These are phyloP conservation scores for Acanthurus leucopareius DNA, from an alignment of 2,797 vertebrate species.

Conservation along the genomic window DNA sequence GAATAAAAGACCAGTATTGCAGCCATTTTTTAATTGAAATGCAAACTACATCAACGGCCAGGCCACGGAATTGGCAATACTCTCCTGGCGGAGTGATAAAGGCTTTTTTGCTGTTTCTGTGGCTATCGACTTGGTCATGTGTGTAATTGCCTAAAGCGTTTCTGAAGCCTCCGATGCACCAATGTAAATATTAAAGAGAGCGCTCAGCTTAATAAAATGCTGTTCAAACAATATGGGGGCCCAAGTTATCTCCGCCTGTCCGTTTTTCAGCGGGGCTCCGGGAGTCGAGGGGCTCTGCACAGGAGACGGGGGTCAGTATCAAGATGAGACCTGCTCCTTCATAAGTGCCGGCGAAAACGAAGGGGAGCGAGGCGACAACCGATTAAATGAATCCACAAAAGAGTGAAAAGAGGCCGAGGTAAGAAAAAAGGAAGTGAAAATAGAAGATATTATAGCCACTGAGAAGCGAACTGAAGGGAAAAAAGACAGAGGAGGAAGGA, in stretches of 20 bases:
- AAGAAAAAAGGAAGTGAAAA: conserved; percentile 62
- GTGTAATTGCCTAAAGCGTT: conserved; percentile 87
- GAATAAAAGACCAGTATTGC: conserved; percentile 83
- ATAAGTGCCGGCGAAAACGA: conserved; percentile 51
- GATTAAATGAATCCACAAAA: conserved; percentile 76
- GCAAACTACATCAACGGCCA: conserved; percentile 86
- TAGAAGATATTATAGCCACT: conserved; percentile 52
- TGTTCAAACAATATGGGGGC: conserved; percentile 87
- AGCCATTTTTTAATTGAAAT: conserved; percentile 88
- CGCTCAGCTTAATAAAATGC: conserved; percentile 86
- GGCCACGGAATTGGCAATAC: conserved; percentile 78
- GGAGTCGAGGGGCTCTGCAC: conserved; percentile 57
- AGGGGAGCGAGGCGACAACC: conserved; percentile 57
- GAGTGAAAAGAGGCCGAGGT: conserved; percentile 64
- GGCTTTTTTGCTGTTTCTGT: conserved; percentile 80
- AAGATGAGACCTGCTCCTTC: conserved; percentile 78
- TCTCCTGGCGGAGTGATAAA: conserved; percentile 84
- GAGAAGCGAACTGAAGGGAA: conserved; percentile 19
- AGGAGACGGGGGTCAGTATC: conserved; percentile 72
- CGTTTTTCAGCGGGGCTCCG: conserved; percentile 57
- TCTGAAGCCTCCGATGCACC: conserved; percentile 81
- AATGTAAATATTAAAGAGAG: conserved; percentile 86
- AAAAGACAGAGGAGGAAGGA: conserved; percentile 1
- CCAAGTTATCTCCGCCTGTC: conserved; percentile 80
- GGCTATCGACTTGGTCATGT: conserved; percentile 86